Conservation (phyloP, 2,797 vertebrate species). For the Gobionotothen gibberifrons region DNA sequence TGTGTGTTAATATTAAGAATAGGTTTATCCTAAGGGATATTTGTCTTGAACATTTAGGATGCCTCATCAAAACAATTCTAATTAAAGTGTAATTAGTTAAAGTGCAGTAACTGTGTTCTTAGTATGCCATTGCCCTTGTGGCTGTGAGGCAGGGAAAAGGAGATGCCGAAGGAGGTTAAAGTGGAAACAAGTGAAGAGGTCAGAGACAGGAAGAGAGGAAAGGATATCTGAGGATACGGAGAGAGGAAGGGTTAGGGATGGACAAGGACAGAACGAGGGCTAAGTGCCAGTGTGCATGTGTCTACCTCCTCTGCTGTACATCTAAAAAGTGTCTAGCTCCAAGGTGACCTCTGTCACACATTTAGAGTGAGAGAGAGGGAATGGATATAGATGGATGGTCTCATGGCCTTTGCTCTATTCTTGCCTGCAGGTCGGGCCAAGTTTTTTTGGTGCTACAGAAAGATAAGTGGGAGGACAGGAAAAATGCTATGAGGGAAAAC, state of each 20-base stretch:
- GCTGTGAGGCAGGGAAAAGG: neutral
- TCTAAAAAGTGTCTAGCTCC: conserved; percentile 58
- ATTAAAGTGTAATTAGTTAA: too few relatives aligned
- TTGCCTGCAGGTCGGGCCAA: conserved; percentile 48
- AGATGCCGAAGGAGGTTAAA: conserved; percentile 26
- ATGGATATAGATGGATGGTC: conserved; percentile 68
- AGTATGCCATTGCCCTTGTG: conserved; percentile 1
- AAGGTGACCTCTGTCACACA: conserved; percentile 72
- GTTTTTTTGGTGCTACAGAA: conserved; percentile 25
- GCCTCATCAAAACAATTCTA: too few relatives aligned
- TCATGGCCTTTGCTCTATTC: conserved; percentile 53
- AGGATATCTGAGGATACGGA: conserved; percentile 44
- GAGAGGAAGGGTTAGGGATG: conserved; percentile 38
- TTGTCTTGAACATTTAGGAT: too few relatives aligned
- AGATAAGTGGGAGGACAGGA: conserved; percentile 23
- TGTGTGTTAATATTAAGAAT: neutral
- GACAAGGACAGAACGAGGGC: conserved; percentile 49
- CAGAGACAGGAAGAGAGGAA: conserved; percentile 33
- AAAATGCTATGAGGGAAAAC: conserved; percentile 29
- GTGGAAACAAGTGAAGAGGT: conserved; percentile 28
- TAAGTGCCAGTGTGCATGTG: conserved; percentile 24
- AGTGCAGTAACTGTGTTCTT: neutral
- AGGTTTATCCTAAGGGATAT: too few relatives aligned
- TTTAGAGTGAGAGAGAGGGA: conserved; percentile 37
- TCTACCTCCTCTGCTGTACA: conserved; percentile 41